Evolutionary conservation across 2,888 invertebrate species (phyloP), one percentile per base, ranked within the genome.

Genomic region (Drosophila macrospina): DNA sequence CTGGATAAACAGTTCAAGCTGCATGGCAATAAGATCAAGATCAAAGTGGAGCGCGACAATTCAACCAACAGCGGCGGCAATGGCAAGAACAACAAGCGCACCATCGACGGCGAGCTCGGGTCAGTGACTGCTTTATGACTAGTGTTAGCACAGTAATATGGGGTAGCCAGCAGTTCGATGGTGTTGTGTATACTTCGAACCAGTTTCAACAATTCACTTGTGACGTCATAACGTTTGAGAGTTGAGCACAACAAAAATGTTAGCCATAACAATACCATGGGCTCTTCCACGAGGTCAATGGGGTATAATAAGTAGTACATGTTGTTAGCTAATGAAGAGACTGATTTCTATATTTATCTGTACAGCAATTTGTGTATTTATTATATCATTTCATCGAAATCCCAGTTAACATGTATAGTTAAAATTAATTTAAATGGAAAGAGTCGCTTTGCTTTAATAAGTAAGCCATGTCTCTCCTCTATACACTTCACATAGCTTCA

Each of bases 31-130:
- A 91, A 91, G 64, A 86, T 92, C 26, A 92, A 91, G 76, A 90
- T 92, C 65, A 92, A 92, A 81, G 88, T 92, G 15, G 92, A 91
- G 65, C 82, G 89, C 26, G 91, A 89, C 30, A 92, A 92, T 67
- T 63, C 85, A 10, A 91, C 91, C 11, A 77, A 44, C 5, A 30
- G 45, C 44, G 39, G 11, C 11, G 36, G 71, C 42, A 36, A 15
- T 6, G 45, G 75, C 16, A 90, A 90, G 42, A 91, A 86, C 62
- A 86, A 77, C 42, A 96, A 96, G 86, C 93, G 96, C 75, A 96
- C 96, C 0, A 95, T 96, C 11, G 95, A 96, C 73, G 94, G 94
- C 0, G 94, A 95, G 48, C 92, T 96, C 10, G 96, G 96, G 62
- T 96, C 95, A 88, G 95, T 78, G 16, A 13, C 36, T 47, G 24